Evolutionary conservation across 1,140 invertebrate species (phyloP).

Genomic region (Listronotus bonariensis): DNA sequence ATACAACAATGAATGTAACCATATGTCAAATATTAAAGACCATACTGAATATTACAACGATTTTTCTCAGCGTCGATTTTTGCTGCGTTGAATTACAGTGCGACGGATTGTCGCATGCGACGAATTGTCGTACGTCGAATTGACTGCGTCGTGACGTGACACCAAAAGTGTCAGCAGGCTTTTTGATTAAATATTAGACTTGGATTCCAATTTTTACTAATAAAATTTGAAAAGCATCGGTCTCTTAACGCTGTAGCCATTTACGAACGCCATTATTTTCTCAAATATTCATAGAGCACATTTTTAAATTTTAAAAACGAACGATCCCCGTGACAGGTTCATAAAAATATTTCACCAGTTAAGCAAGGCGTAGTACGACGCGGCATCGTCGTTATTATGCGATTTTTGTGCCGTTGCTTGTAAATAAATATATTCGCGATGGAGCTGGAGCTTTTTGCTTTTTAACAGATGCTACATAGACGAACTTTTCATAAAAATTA

Average conservation of each 20-base stretch:
- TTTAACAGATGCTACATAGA: constrained; percentile 2
- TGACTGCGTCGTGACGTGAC: too few relatives aligned
- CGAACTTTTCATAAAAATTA: constrained; percentile 3
- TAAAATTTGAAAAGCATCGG: too few relatives aligned
- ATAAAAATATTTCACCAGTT: constrained; percentile 15
- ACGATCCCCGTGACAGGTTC: constrained; percentile 4
- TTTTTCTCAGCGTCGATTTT: too few relatives aligned
- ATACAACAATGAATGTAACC: too few relatives aligned
- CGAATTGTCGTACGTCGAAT: too few relatives aligned
- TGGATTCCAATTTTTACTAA: too few relatives aligned
- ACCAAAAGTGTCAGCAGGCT: too few relatives aligned
- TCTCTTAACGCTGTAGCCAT: not conserved
- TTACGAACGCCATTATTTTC: constrained; percentile 1
- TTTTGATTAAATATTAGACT: too few relatives aligned
- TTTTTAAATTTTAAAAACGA: constrained; percentile 11
- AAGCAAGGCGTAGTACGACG: not conserved
- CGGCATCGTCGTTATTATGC: not conserved
- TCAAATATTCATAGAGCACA: constrained; percentile 8
- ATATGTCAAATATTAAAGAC: too few relatives aligned
- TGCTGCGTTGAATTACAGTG: too few relatives aligned
- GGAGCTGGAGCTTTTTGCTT: not conserved
- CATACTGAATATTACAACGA: too few relatives aligned
- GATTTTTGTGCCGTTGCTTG: constrained; percentile 7
- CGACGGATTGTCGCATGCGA: too few relatives aligned
- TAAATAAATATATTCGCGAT: constrained; percentile 10